These are phyloP conservation scores for Colletes gigas DNA, from an alignment of 1,140 invertebrate species.

Conservation along the genomic window DNA sequence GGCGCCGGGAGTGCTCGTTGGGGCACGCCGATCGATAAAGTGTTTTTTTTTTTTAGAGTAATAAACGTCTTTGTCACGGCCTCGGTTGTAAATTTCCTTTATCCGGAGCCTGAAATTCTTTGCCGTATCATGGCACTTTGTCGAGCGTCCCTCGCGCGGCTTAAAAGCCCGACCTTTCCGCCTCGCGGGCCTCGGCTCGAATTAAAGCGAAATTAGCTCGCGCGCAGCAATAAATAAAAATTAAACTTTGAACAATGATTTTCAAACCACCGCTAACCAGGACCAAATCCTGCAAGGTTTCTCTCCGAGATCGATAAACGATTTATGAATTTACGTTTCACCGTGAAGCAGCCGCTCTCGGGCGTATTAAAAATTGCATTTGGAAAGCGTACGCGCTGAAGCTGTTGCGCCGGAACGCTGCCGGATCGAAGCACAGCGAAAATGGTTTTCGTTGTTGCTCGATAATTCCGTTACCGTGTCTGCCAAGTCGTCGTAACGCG, in stretches of 20 bases:
- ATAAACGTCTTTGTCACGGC: not conserved
- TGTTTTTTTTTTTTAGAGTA: conserved; percentile 6
- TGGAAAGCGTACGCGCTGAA: not conserved
- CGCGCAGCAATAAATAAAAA: not conserved
- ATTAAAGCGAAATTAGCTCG: not conserved
- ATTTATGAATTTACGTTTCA: no score
- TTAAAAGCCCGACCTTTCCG: conserved; percentile 14
- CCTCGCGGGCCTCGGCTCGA: not conserved
- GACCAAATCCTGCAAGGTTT: no score
- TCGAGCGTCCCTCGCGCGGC: no score
- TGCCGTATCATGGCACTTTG: no score
- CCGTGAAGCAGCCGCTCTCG: no score
- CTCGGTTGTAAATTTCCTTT: not conserved
- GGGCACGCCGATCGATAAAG: not conserved
- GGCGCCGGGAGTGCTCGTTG: not conserved
- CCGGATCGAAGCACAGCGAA: not conserved
- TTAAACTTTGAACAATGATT: not conserved
- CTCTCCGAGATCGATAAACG: no score
- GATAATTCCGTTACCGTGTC: conserved; percentile 21
- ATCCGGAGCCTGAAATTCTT: not conserved
- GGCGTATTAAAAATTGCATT: not conserved
- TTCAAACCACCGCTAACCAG: no score
- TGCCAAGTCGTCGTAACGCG: no score
- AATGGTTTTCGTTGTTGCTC: not conserved
- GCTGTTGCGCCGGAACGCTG: not conserved